Evolutionary conservation across 1,140 invertebrate genomes (phyloP), one percentile per base, ranked within the genome.

Genomic region (Littorina saxatilis): DNA sequence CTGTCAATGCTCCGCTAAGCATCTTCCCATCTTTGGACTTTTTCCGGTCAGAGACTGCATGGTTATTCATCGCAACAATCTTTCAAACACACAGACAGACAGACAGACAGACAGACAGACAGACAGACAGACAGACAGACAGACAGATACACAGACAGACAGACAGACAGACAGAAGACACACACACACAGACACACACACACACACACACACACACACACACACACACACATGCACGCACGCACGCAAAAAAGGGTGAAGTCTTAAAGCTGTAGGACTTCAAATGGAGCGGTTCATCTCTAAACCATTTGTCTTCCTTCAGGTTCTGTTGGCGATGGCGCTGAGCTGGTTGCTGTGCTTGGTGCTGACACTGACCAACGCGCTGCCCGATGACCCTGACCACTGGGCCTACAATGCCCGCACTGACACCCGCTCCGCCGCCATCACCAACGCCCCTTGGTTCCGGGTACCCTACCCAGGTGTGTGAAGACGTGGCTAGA

Each of bases 401-500:
- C 95, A 96, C 94, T 88, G 86, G 32, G 95, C 95, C 1, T 95
- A 97, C 92, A 94, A 94, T 11, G 96, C 96, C 0, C 93, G 96
- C 78, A 96, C 96, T 0, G 97, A 98, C 88, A 94, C 94, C 7
- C 96, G 96, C 86, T 85, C 96, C 0, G 94, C 94, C 80, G 96
- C 96, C 75, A 92, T 97, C n/a, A 92, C 92, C 23, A 94, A 96
- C 85, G 95, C 96, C 0, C 94, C 95, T 0, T 97, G 96, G 96
- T 96, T 98, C 89, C 93, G 96, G 35, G 89, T 98, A 47, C 96
- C 96, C 9, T 97, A 97, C 93, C 97, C 97, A 85, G 95, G 95
- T 96, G 91, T 32, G 3, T 32, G 35, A 40, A n/a, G 20, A 11
- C 2, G 13, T 40, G n/a, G 7, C 5, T 63, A 23, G 5, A 9